These are phyloP conservation scores for Pipistrellus pygmaeus DNA, from an alignment of 2,797 vertebrate species.

Conservation along the genomic window DNA sequence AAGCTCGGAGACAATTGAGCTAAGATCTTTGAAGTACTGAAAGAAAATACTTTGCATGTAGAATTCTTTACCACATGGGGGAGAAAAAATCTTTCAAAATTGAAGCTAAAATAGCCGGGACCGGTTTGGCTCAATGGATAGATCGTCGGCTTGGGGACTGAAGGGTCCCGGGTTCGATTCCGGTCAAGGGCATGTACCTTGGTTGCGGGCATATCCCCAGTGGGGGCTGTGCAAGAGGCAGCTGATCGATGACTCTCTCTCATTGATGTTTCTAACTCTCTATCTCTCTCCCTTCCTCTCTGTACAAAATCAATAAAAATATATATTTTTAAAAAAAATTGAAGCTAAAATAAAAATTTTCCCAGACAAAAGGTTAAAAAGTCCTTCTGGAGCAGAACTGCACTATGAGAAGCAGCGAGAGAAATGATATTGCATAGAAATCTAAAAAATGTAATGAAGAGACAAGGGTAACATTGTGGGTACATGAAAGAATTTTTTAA, in stretches of 20 bases:
- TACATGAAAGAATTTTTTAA: not conserved
- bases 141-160: too few relatives aligned
- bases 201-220: too few relatives aligned
- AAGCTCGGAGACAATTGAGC: not conserved
- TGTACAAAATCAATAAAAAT: too few relatives aligned
- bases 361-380: not conserved
- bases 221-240: too few relatives aligned
- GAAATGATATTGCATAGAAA: not conserved
- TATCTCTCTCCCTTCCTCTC: too few relatives aligned
- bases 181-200: too few relatives aligned
- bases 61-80: not conserved
- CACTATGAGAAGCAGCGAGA: not conserved
- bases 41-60: not conserved
- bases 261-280: too few relatives aligned
- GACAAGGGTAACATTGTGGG: not conserved
- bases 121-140: too few relatives aligned
- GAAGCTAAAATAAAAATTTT: conserved; percentile 6
- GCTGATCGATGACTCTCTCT: too few relatives aligned
- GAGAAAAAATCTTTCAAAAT: not conserved
- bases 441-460: not conserved
- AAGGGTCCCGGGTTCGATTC: too few relatives aligned
- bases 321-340: not conserved
- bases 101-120: not conserved
- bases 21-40: not conserved
- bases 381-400: not conserved